These are phyloP conservation scores for Heteronetta atricapilla DNA, from an alignment of 2,113 vertebrate genomes.

Conservation along the genomic window DNA sequence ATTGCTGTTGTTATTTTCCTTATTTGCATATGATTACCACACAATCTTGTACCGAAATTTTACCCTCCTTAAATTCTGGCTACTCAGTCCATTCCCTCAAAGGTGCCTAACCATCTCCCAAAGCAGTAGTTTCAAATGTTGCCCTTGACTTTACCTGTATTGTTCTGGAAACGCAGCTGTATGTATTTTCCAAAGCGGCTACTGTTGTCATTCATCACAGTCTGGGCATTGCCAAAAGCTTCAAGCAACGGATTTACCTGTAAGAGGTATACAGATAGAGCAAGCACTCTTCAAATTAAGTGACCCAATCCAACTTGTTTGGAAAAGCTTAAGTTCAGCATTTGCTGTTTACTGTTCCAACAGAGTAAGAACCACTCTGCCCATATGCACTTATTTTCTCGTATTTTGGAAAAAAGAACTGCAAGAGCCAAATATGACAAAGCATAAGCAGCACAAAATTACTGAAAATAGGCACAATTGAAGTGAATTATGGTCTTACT, in stretches of 20 bases:
- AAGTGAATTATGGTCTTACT: not conserved
- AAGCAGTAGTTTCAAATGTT: not conserved
- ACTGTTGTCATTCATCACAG: constrained; percentile 84
- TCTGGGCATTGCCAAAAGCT: constrained; percentile 84
- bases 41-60: not conserved
- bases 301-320: not conserved
- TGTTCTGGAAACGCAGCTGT: constrained; percentile 78
- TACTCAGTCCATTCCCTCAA: not conserved
- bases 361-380: not conserved
- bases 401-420: not conserved
- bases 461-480: not conserved
- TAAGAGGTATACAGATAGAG: not conserved
- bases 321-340: not conserved
- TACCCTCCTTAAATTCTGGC: not conserved
- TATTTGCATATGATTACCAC: not conserved
- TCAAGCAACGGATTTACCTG: constrained; percentile 82
- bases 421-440: not conserved
- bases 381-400: not conserved
- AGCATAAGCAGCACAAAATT: not conserved
- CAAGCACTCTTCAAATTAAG: not conserved
- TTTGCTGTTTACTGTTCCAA: not conserved
- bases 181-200: constrained; percentile 80
- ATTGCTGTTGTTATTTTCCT: not conserved
- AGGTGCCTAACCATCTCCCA: not conserved
- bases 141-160: constrained; percentile 67